Percentiles rank a stretch among this genome's conserved stretches.
phyloP scores from a whole-genome alignment of 23 tunicate species.

The Botrylloides violaceus region DNA sequence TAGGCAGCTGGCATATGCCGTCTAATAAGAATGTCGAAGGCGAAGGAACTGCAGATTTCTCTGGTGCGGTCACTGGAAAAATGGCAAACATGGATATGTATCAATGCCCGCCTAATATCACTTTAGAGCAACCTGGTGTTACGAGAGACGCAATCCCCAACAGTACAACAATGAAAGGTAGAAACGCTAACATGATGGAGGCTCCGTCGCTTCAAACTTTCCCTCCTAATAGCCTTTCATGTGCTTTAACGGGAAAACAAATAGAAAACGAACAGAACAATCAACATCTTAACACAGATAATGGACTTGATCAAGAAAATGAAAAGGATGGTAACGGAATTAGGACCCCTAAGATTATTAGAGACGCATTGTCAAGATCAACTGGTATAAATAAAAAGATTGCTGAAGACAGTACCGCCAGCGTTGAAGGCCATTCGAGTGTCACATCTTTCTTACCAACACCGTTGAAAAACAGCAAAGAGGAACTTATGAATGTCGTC shows the following conservation, averaged over 20 bases:
- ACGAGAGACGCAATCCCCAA: not conserved
- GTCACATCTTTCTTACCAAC: not conserved
- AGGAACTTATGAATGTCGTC: not conserved
- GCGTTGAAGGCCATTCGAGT: not conserved
- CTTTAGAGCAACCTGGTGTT: conserved; percentile 1
- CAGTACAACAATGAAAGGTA: not conserved
- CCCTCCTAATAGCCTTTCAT: not conserved
- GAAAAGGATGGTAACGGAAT: conserved; percentile 21
- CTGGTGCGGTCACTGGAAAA: not conserved
- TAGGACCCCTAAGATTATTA: conserved; percentile 16
- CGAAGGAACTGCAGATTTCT: not conserved
- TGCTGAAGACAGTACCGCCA: not conserved
- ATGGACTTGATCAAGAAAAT: not conserved
- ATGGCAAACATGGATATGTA: not conserved
- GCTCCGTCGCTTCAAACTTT: not conserved
- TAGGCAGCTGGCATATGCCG: conserved; percentile 4
- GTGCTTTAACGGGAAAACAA: not conserved
- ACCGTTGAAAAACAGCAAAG: conserved; percentile 1
- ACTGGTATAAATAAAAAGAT: not conserved
- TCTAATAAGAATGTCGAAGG: not conserved
- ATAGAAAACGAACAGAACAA: not conserved
- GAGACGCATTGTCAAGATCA: conserved; percentile 12
- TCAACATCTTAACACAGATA: not conserved
- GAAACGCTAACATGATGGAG: not conserved
- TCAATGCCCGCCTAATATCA: conserved; percentile 23